phyloP scores from a whole-genome alignment of 92 coral and sea anemone genomes.

The Paragorgia papillata region DNA sequence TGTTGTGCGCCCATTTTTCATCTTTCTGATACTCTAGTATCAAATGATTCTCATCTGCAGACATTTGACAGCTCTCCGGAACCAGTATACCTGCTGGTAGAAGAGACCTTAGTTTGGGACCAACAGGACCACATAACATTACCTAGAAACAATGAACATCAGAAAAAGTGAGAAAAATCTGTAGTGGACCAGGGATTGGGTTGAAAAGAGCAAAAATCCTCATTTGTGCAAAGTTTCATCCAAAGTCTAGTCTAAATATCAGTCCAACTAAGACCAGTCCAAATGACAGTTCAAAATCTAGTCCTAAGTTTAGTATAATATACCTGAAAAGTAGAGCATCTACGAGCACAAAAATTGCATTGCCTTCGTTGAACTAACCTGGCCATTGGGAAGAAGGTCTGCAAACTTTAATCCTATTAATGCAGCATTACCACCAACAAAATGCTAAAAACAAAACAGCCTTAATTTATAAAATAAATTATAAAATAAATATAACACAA shows the following conservation, averaged over 20 bases:
- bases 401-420: conserved; percentile 29
- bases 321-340: too few relatives aligned
- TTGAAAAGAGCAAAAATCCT: too few relatives aligned
- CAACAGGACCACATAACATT: conserved; percentile 46
- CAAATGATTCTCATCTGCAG: conserved; percentile 27
- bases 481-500: background rate
- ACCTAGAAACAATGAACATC: background rate
- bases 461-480: background rate
- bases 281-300: too few relatives aligned
- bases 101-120: conserved; percentile 28
- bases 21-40: conserved; percentile 24
- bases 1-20: conserved; percentile 25
- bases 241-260: too few relatives aligned
- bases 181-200: too few relatives aligned
- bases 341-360: too few relatives aligned
- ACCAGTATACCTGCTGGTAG: background rate
- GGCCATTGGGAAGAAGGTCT: conserved; percentile 4
- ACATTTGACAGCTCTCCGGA: conserved; percentile 26
- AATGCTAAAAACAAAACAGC: conserved; percentile 15
- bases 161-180: background rate
- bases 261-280: too few relatives aligned
- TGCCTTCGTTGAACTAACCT: too few relatives aligned
- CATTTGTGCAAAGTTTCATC: too few relatives aligned
- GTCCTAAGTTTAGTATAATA: too few relatives aligned
- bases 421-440: conserved; percentile 46